Evolutionary conservation across 64 coral and sea anemone genomes (phyloP), one percentile per base, ranked within the genome.

Genomic region (Cladopsammia gracilis): DNA sequence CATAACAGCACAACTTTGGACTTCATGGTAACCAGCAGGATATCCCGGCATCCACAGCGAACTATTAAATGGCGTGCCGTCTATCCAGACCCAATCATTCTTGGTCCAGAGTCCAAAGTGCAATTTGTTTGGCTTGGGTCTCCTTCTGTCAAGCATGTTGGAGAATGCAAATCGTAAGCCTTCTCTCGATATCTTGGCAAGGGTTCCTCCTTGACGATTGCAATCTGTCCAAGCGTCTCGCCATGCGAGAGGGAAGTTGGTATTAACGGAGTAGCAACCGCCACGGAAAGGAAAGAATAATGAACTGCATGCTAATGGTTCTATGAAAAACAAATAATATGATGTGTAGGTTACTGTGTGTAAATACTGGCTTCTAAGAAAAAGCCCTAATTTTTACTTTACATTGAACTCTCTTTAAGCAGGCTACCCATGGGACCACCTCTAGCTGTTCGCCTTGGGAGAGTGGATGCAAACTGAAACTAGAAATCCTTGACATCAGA

Each of bases 131-230:
- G 83, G 83, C 10, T 70, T 66, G 0, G 83, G 83, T 34, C 64
- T 86, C 46, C 34, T 66, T 16, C 10, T 46, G 2, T 70, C 62
- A 16, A 86, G 64, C 68, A 66, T 46, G 60, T 50, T 85, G 16
- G 62, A 48, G 16, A 85, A 65, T 4, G 81, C 58, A 62, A 25
- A 66, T 10, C 81, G 16, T 6, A 85, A 45, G 14, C 60, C 61
- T 65, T 85, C 81, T 18, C 65, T 57, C 4, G 60, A 62, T 47
- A 85, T 66, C 9, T 62, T 68, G 44, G 81, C 81, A 9, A 85
- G 18, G 15, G 46, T 51, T 2, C 62, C 83, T 25, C 83, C 83
- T 53, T 70, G 19, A 53, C 1, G 9, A 19, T 25, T 67, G 68
- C 83, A 86, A 19, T 53, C 11, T 53, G 5, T 45, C 22, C 3